These are phyloP conservation scores for Sebastes itinus DNA, from an alignment of 2,797 vertebrate species.

Conservation along the genomic window DNA sequence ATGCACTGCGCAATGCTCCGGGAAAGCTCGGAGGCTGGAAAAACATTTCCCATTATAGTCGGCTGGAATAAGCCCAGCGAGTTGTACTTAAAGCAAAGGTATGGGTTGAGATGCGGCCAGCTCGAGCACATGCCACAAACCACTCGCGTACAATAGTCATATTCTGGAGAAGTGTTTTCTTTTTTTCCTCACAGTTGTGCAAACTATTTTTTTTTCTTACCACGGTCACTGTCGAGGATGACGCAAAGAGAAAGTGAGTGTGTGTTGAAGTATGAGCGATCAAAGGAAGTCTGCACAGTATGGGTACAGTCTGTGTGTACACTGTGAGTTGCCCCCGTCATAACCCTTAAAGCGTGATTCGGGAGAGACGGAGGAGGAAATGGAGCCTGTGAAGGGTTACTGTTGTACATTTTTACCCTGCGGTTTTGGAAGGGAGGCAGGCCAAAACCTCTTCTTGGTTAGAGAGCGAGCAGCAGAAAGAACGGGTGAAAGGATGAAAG, in stretches of 20 bases:
- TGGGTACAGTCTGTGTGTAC: slow-evolving; percentile 9
- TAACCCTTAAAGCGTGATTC: slow-evolving; percentile 32
- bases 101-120: slow-evolving; percentile 51
- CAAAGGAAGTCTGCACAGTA: slow-evolving; percentile 26
- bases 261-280: slow-evolving; percentile 14
- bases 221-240: slow-evolving; percentile 3
- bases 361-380: slow-evolving; percentile 45
- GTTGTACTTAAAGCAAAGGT: slow-evolving; percentile 51
- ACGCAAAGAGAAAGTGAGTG: slow-evolving; percentile 34
- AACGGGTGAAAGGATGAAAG: slow-evolving; percentile 14
- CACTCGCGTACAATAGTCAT: slow-evolving; percentile 30
- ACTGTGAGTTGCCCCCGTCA: slow-evolving; percentile 1
- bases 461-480: slow-evolving; percentile 26
- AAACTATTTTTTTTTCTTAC: slow-evolving; percentile 27
- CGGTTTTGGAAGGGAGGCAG: slow-evolving; percentile 46
- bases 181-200: slow-evolving; percentile 19
- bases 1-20: slow-evolving; percentile 50
- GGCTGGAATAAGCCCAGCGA: slow-evolving; percentile 53
- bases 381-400: slow-evolving; percentile 54
- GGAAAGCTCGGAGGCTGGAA: slow-evolving; percentile 68
- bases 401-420: slow-evolving; percentile 66
- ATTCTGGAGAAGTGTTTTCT: neutral
- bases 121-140: slow-evolving; percentile 33
- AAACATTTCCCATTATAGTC: slow-evolving; percentile 74
- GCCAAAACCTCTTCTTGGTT: slow-evolving; percentile 47